phyloP scores from a whole-genome alignment of 2,888 invertebrate species.

The Clanis bilineata region DNA sequence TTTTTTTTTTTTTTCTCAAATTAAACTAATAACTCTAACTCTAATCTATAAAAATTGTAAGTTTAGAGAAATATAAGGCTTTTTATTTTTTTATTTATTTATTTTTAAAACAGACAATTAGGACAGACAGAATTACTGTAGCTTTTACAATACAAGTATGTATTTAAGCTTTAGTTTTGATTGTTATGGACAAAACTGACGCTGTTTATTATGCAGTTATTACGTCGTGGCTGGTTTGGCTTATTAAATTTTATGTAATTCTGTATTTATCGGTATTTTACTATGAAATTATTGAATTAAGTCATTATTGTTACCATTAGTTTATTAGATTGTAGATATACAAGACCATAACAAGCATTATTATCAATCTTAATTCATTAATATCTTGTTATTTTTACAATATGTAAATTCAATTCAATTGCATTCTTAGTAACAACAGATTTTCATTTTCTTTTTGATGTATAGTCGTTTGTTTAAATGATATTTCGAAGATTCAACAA shows the following conservation, averaged over 20 bases:
- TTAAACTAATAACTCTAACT: too few species aligned
- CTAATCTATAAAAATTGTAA: too few species aligned
- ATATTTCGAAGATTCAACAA: too few species aligned
- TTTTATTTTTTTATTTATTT: too few species aligned
- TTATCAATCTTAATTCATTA: background rate
- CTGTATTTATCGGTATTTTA: background rate
- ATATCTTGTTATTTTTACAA: background rate
- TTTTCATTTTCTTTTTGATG: too few species aligned
- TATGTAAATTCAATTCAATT: background rate
- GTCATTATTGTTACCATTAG: slow-evolving; percentile 4
- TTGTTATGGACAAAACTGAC: slow-evolving; percentile 7
- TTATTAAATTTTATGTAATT: slow-evolving; percentile 9
- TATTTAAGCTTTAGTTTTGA: slow-evolving; percentile 8
- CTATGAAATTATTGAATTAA: background rate
- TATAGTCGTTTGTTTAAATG: too few species aligned
- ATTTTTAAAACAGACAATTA: too few species aligned
- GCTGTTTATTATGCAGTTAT: slow-evolving; percentile 6
- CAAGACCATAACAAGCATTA: background rate
- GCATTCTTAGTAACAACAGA: too few species aligned
- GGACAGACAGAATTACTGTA: too few species aligned
- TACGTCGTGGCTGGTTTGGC: background rate
- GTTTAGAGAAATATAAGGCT: too few species aligned
- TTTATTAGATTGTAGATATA: background rate
- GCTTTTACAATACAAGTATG: too few species aligned
- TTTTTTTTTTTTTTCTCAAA: too few species aligned